Conservation (phyloP, 2,797 vertebrate species). For the Labroides dimidiatus region DNA sequence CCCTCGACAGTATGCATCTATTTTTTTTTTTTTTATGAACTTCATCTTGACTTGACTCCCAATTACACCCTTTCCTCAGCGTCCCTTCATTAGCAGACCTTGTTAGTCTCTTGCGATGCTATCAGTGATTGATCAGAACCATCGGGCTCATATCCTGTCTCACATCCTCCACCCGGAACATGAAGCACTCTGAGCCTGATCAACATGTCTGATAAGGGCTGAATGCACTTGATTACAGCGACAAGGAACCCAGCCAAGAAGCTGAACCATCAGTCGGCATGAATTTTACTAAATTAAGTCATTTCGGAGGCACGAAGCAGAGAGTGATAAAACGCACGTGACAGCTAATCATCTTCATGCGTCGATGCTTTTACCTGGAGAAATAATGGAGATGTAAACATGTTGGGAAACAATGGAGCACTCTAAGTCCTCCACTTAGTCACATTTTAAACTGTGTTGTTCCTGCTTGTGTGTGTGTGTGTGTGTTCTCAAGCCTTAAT, state of each 20-base stretch:
- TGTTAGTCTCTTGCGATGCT: constrained; percentile 56
- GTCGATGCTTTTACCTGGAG: constrained; percentile 39
- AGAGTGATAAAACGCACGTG: constrained; percentile 2
- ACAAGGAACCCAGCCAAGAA: constrained; percentile 45
- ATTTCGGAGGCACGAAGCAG: constrained; percentile 34
- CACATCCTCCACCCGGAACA: constrained; percentile 61
- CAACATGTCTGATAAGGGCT: constrained; percentile 61
- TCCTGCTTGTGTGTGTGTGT: constrained; percentile 9
- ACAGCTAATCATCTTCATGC: constrained; percentile 25
- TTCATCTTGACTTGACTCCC: constrained; percentile 63
- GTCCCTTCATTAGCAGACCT: constrained; percentile 58
- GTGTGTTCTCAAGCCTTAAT: neutral
- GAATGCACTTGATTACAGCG: constrained; percentile 56
- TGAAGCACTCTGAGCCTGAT: constrained; percentile 55
- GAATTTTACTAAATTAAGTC: constrained; percentile 38
- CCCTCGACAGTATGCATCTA: constrained; percentile 40
- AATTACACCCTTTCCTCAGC: constrained; percentile 57
- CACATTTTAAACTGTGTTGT: constrained; percentile 23
- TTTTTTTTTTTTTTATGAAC: constrained; percentile 43
- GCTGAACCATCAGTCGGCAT: constrained; percentile 37
- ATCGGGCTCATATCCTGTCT: constrained; percentile 65
- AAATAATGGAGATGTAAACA: constrained; percentile 48
- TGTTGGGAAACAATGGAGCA: constrained; percentile 18
- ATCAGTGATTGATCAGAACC: constrained; percentile 66
- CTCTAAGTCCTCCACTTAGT: constrained; percentile 34